phyloP scores from a whole-genome alignment of 2,888 invertebrate genomes.

The Cephus pygmeus region DNA sequence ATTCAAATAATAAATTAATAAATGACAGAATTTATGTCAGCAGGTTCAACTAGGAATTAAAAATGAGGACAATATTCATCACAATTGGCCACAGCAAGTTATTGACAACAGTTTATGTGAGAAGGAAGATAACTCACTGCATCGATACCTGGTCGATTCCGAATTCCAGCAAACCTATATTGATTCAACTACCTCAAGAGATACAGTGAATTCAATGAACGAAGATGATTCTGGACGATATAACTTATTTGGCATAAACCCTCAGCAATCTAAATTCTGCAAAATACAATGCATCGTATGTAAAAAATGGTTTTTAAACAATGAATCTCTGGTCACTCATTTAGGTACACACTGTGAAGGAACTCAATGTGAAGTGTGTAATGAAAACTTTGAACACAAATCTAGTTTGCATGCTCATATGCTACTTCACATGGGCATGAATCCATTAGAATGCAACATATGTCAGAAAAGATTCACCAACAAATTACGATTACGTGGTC shows the following conservation, averaged over 20 bases:
- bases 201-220: no score
- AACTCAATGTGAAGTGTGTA: conserved; percentile 57
- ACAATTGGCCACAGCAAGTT: conserved; percentile 55
- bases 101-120: conserved; percentile 50
- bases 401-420: conserved; percentile 56
- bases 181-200: no score
- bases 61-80: conserved; percentile 52
- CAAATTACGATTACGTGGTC: conserved; percentile 56
- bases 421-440: conserved; percentile 59
- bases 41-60: conserved; percentile 61
- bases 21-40: conserved; percentile 21
- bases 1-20: no score
- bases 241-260: background rate
- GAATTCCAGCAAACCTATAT: conserved; percentile 28
- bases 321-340: conserved; percentile 61
- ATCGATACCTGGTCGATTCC: conserved; percentile 41
- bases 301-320: conserved; percentile 62
- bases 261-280: conserved; percentile 55
- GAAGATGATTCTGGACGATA: no score
- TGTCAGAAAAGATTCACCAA: conserved; percentile 59
- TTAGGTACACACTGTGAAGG: conserved; percentile 38
- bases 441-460: conserved; percentile 54
- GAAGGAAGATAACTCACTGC: conserved; percentile 51
- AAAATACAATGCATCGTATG: conserved; percentile 61
- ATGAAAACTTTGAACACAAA: conserved; percentile 53